Percentiles rank a stretch among this genome's conserved stretches.
phyloP scores from a whole-genome alignment of 2,113 vertebrate species.

The Acrocephalus arundinaceus region DNA sequence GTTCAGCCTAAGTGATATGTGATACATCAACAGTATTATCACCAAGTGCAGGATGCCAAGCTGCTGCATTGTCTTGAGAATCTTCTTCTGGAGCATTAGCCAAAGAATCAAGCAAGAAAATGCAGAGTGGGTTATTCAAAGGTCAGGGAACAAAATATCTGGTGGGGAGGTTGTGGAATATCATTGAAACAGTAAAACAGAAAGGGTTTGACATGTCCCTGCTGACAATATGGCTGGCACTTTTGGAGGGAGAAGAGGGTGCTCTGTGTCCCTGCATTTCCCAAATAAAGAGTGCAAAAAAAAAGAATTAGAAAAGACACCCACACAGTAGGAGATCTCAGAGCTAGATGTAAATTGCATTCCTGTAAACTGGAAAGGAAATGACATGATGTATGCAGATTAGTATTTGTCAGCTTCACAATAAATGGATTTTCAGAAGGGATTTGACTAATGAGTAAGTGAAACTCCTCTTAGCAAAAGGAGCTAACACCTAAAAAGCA shows the following conservation, averaged over 20 bases:
- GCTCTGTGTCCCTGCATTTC: not conserved
- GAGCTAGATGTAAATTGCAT: not conserved
- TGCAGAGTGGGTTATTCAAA: not conserved
- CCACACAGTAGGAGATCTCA: not conserved
- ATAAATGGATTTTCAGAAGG: not conserved
- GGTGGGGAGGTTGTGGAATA: not conserved
- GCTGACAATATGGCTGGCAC: not conserved
- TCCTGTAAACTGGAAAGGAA: not conserved
- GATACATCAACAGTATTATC: not conserved
- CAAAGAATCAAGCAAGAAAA: not conserved
- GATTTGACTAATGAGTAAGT: not conserved
- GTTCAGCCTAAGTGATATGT: not conserved
- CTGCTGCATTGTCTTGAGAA: not conserved
- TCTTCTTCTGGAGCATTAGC: not conserved
- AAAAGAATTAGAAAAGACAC: not conserved
- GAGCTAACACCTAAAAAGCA: not conserved
- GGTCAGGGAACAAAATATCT: not conserved
- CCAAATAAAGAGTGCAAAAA: not conserved
- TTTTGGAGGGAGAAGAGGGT: not conserved
- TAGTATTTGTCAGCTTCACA: not conserved
- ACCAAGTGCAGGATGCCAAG: not conserved
- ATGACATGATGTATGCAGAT: not conserved
- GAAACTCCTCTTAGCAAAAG: not conserved
- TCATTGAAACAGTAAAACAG: not conserved
- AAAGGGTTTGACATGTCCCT: not conserved